These are phyloP conservation scores for Microctenopoma lineatum DNA, from an alignment of 2,797 vertebrate genomes.

Conservation along the genomic window DNA sequence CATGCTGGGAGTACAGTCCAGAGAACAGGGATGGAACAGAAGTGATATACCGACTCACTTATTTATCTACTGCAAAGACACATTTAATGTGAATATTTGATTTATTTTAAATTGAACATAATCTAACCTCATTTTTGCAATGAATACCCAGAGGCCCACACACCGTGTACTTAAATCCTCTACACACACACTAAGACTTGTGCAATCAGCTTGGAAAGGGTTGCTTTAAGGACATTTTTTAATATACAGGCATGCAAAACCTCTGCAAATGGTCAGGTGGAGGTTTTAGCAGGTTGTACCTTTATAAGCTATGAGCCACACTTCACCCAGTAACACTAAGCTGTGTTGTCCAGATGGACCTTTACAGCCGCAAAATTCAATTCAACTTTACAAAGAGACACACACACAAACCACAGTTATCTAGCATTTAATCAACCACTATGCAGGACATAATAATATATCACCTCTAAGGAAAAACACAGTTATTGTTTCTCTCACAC, in stretches of 20 bases:
- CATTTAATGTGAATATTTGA: background rate
- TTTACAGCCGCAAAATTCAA: constrained; percentile 52
- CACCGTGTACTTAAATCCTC: background rate
- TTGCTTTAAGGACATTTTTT: constrained; percentile 30
- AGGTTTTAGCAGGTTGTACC: constrained; percentile 23
- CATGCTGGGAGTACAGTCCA: background rate
- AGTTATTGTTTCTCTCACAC: constrained; percentile 31
- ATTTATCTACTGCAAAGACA: background rate
- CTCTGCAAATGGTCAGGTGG: constrained; percentile 36
- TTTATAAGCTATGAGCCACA: constrained; percentile 33
- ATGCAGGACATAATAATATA: constrained; percentile 45
- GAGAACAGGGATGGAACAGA: background rate
- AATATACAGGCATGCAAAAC: constrained; percentile 27
- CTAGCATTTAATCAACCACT: constrained; percentile 44
- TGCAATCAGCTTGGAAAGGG: constrained; percentile 12
- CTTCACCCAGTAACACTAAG: constrained; percentile 49
- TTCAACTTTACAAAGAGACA: constrained; percentile 41
- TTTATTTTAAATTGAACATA: background rate
- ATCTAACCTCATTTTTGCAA: background rate
- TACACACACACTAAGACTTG: background rate
- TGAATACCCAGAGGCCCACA: background rate
- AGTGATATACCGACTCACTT: background rate
- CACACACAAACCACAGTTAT: constrained; percentile 29
- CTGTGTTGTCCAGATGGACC: constrained; percentile 41
- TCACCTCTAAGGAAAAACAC: constrained; percentile 41